Evolutionary conservation across 1,140 invertebrate species (phyloP), one percentile per base, ranked within the genome.

Genomic region (Dryas iulia): DNA sequence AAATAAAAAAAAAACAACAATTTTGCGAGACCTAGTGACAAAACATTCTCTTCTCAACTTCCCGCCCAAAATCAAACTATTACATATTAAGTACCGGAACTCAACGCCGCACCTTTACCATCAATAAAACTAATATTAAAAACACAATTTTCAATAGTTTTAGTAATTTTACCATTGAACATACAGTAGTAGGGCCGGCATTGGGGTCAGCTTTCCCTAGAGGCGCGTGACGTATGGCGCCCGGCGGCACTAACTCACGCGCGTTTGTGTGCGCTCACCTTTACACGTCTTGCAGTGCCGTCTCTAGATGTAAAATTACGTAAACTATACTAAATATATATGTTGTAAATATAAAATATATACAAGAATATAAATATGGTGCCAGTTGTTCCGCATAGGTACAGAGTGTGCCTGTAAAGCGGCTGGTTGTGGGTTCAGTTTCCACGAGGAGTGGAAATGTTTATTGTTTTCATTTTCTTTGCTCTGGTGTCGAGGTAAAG

Each of bases 201-300:
- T 65, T 14, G 57, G 61, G 71, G 69, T 71, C 71, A 76, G 59
- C 61, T 62, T 28, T 74, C 73, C 77, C 77, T 28, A 54, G 71
- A 72, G 75, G 61, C 60, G 23, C 52, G 64, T 77, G 75, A 79
- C 71, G 76, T 76, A 77, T 75, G 64, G 66, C 63, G 18, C 65
- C 56, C 28, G 52, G 53, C 58, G 65, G 68, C 68, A 69, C 71
- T 79, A 77, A 79, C 73, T 77, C 73, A 79, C 73, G 11, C 53
- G 58, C 56, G 54, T 30, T 65, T 39, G 67, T 73, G 68, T 71
- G 64, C 64, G 39, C 65, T 39, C 52, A 56, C 64, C 71, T 78
- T 67, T 71, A 72, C 39, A 69, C 60, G 59, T 35, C 47, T 66
- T 33, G n/a, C 54, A 62, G 35, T 62, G 31, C 24, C 63, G 35